Evolutionary conservation across 2,797 vertebrate genomes (phyloP).

Genomic region (Lagocephalus sceleratus): DNA sequence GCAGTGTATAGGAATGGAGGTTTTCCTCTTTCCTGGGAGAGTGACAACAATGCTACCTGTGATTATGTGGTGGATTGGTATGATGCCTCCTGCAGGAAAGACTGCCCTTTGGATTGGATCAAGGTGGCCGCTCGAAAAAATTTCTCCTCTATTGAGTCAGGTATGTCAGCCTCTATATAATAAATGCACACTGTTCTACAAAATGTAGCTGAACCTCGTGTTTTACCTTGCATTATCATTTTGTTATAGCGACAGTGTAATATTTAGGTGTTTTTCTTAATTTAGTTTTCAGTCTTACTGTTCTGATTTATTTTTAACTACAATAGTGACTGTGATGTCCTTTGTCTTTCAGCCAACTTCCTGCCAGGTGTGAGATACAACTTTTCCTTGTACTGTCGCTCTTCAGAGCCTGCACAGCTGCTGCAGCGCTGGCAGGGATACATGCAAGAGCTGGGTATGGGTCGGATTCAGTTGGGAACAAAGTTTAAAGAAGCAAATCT

Average conservation of each 20-base stretch:
- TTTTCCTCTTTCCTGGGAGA: conserved; percentile 68
- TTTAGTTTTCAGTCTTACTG: no score
- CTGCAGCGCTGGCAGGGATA: conserved; percentile 71
- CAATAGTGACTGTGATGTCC: neutral
- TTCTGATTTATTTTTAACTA: neutral
- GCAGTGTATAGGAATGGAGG: conserved; percentile 29
- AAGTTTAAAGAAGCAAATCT: neutral
- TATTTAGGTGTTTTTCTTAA: no score
- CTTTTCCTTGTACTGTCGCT: conserved; percentile 71
- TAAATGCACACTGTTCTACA: neutral
- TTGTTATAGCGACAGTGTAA: no score
- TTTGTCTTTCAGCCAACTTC: conserved; percentile 58
- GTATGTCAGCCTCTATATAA: conserved; percentile 38
- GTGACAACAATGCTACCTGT: conserved; percentile 45
- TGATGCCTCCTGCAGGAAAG: conserved; percentile 38
- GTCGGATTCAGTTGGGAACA: neutral
- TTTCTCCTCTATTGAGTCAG: conserved; percentile 59
- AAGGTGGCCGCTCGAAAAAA: conserved; percentile 53
- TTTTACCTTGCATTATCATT: no score
- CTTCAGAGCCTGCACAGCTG: conserved; percentile 51
- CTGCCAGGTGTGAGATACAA: conserved; percentile 70
- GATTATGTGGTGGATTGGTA: conserved; percentile 74
- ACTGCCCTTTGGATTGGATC: conserved; percentile 71
- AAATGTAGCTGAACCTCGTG: conserved; percentile 10
- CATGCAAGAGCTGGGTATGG: conserved; percentile 70